Conservation (phyloP, 2,113 vertebrate species). For the Empidonax traillii region DNA sequence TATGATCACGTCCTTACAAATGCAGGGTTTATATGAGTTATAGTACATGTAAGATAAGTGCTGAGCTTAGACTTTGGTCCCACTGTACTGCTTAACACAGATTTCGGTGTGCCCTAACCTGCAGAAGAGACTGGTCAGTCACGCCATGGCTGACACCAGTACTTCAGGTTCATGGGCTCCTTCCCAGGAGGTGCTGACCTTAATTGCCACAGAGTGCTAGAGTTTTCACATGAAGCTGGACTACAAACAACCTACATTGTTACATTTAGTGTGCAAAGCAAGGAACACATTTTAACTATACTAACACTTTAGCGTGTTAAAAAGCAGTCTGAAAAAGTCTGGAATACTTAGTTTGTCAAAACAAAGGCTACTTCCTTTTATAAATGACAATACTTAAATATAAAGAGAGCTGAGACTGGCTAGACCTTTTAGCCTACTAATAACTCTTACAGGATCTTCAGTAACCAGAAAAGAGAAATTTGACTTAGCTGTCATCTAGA, state of each 20-base stretch:
- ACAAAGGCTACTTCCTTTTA: neutral
- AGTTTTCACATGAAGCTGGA: neutral
- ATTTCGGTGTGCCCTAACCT: neutral
- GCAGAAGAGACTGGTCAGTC: neutral
- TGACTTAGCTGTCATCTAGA: neutral
- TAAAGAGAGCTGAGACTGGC: neutral
- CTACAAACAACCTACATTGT: neutral
- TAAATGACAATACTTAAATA: neutral
- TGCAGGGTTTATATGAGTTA: accelerated
- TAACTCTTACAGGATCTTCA: neutral
- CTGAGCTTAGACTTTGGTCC: neutral
- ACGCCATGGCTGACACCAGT: neutral
- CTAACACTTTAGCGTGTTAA: neutral
- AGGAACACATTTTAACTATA: neutral
- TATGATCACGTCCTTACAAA: neutral
- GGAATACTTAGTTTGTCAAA: neutral
- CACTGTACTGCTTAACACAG: accelerated
- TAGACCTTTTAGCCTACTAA: neutral
- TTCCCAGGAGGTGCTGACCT: neutral
- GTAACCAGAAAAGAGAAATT: neutral
- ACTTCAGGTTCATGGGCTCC: neutral
- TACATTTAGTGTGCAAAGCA: neutral
- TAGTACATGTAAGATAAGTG: neutral
- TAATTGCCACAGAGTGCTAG: neutral
- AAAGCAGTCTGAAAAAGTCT: neutral